Conservation (phyloP, 2,888 invertebrate species). For the Drosophila prostipennis region DNA sequence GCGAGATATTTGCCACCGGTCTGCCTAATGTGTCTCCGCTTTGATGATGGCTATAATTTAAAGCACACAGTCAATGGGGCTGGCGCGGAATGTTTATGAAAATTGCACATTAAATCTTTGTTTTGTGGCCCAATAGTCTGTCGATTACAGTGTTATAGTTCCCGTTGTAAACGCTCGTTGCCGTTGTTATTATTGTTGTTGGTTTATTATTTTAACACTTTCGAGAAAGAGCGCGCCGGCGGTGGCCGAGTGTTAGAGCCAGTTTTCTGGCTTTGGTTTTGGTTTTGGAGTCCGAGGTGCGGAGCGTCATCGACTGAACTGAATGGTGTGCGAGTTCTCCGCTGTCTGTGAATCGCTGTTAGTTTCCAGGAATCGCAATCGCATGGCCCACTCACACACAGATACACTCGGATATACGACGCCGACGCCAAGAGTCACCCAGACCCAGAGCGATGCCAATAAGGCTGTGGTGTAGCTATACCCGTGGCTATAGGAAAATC, state of each 20-base stretch:
- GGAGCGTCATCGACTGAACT: slow-evolving; percentile 71
- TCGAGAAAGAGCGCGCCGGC: slow-evolving; percentile 60
- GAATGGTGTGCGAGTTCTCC: slow-evolving; percentile 83
- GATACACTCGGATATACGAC: slow-evolving; percentile 32
- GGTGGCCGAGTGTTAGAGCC: slow-evolving; percentile 39
- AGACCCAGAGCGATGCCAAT: slow-evolving; percentile 42
- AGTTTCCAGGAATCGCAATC: slow-evolving; percentile 82
- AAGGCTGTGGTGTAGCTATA: slow-evolving; percentile 17
- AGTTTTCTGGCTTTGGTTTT: slow-evolving; percentile 34
- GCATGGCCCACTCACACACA: slow-evolving; percentile 20
- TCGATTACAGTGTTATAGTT: slow-evolving; percentile 51
- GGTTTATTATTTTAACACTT: slow-evolving; percentile 74
- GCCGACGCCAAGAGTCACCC: slow-evolving; percentile 44
- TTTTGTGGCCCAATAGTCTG: slow-evolving; percentile 42
- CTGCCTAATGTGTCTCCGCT: slow-evolving; percentile 19
- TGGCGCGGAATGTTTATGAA: slow-evolving; percentile 56
- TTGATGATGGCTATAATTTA: slow-evolving; percentile 52
- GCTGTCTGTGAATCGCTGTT: slow-evolving; percentile 84
- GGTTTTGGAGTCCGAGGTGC: slow-evolving; percentile 43
- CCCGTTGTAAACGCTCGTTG: slow-evolving; percentile 26
- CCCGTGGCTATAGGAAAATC: slow-evolving; percentile 48
- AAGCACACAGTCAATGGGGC: slow-evolving; percentile 40
- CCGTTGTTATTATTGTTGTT: slow-evolving; percentile 43
- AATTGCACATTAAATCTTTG: slow-evolving; percentile 47
- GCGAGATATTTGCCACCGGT: slow-evolving; percentile 20